These are phyloP conservation scores for Pandion haliaetus DNA, from an alignment of 2,113 vertebrate genomes.

Conservation along the genomic window DNA sequence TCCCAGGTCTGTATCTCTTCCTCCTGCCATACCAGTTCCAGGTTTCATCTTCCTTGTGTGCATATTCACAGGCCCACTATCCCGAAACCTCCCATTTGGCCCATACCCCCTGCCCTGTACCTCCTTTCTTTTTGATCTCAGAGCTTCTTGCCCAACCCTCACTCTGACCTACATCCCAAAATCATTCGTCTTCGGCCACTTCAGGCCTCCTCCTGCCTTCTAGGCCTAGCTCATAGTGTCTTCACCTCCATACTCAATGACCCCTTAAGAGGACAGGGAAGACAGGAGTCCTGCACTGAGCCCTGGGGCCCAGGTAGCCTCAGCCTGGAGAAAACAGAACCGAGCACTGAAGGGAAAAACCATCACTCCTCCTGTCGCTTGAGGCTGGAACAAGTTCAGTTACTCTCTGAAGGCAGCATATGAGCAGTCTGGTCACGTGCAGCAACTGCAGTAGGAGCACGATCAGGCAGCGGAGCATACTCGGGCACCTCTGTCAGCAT, in stretches of 20 bases:
- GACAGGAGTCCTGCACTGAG: accelerated
- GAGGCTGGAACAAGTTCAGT: not conserved
- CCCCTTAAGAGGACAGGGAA: not conserved
- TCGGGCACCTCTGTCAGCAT: accelerated
- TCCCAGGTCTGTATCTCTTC: not conserved
- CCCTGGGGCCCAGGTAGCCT: not conserved
- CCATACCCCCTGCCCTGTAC: not conserved
- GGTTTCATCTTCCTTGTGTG: not conserved
- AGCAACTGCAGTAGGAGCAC: not conserved
- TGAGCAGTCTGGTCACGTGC: not conserved
- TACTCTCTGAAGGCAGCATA: not conserved
- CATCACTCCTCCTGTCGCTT: not conserved
- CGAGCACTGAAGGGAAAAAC: not conserved
- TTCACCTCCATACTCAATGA: not conserved
- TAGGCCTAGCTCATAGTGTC: accelerated
- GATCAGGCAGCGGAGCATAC: not conserved
- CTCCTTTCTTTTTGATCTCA: not conserved
- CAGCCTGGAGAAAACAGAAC: not conserved
- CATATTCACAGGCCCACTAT: not conserved
- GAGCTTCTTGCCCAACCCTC: not conserved
- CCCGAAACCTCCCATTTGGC: not conserved
- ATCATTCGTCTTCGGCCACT: not conserved
- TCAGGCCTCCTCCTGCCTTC: not conserved
- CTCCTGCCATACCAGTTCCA: not conserved
- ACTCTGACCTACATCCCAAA: not conserved